Conservation (phyloP, 1,140 invertebrate genomes). For the Lasioglossum baleicum region DNA sequence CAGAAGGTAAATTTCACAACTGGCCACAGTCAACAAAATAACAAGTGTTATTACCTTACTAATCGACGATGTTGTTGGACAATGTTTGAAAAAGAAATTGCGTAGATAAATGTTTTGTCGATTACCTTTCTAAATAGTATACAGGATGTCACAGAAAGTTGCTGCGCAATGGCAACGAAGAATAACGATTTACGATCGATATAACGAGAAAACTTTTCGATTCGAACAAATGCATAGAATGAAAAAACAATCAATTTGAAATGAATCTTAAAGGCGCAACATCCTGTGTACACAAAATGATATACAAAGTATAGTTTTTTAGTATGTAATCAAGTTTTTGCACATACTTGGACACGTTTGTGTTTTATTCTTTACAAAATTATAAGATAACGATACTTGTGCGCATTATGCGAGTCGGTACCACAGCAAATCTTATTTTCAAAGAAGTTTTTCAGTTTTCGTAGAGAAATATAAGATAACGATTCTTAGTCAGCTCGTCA, state of each 20-base stretch:
- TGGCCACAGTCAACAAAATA: slow-evolving; percentile 54
- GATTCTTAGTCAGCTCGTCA: background rate
- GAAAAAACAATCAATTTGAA: background rate
- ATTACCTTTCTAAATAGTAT: slow-evolving; percentile 37
- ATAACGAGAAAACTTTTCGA: slow-evolving; percentile 2
- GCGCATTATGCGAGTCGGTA: slow-evolving; percentile 63
- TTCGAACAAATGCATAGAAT: background rate
- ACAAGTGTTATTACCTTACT: slow-evolving; percentile 50
- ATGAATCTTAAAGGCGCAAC: slow-evolving; percentile 1
- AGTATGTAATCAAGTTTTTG: slow-evolving; percentile 30
- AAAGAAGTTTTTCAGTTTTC: slow-evolving; percentile 3
- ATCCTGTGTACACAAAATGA: slow-evolving; percentile 34
- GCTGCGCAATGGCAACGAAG: slow-evolving; percentile 5
- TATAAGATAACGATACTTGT: slow-evolving; percentile 33
- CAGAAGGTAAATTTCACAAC: slow-evolving; percentile 71
- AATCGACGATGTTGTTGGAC: slow-evolving; percentile 50
- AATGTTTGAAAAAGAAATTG: slow-evolving; percentile 35
- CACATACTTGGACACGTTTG: slow-evolving; percentile 29
- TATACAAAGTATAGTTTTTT: slow-evolving; percentile 35
- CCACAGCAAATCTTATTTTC: slow-evolving; percentile 51
- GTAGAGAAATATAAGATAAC: slow-evolving; percentile 7
- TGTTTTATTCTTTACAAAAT: slow-evolving; percentile 38
- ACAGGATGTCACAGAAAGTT: slow-evolving; percentile 35
- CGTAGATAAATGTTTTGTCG: slow-evolving; percentile 40
- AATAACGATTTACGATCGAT: background rate